phyloP scores from a whole-genome alignment of 2,113 vertebrate species.

The Holacanthus passer region DNA sequence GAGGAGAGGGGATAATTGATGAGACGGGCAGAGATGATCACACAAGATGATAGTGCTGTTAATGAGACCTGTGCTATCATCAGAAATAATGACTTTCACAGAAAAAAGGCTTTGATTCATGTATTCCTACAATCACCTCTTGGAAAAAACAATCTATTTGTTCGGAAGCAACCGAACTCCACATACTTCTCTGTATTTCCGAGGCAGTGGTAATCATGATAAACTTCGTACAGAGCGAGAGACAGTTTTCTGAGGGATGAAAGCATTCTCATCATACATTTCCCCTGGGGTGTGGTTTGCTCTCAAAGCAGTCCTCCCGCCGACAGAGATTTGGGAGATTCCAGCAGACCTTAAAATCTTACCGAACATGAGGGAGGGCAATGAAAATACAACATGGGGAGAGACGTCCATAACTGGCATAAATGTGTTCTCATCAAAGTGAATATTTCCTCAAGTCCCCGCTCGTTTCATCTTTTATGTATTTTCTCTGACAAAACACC shows the following conservation, averaged over 20 bases:
- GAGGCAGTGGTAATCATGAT: conserved; percentile 41
- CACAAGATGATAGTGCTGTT: conserved; percentile 44
- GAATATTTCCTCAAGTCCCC: conserved; percentile 50
- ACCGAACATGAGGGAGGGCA: conserved; percentile 56
- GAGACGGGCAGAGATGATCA: conserved; percentile 37
- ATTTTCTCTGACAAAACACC: conserved; percentile 65
- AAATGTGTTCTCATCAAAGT: conserved; percentile 76
- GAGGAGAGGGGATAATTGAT: conserved; percentile 9
- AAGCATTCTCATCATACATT: conserved; percentile 68
- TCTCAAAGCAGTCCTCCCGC: conserved; percentile 67
- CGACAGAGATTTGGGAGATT: conserved; percentile 71
- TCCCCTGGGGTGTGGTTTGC: conserved; percentile 61
- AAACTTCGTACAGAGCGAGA: conserved; percentile 38
- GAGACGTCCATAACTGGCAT: conserved; percentile 52
- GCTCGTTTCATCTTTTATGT: conserved; percentile 72
- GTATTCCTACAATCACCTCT: not conserved
- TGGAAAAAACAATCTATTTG: not conserved
- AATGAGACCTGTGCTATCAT: conserved; percentile 39
- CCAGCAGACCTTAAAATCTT: conserved; percentile 63
- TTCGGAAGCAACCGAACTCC: conserved; percentile 20
- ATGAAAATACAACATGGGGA: conserved; percentile 57
- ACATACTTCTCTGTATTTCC: conserved; percentile 16
- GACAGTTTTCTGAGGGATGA: conserved; percentile 59
- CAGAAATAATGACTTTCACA: conserved; percentile 38
- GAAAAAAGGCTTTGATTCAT: conserved; percentile 27